These are phyloP conservation scores for Australoheros facetus DNA, from an alignment of 2,797 vertebrate genomes.

Conservation along the genomic window DNA sequence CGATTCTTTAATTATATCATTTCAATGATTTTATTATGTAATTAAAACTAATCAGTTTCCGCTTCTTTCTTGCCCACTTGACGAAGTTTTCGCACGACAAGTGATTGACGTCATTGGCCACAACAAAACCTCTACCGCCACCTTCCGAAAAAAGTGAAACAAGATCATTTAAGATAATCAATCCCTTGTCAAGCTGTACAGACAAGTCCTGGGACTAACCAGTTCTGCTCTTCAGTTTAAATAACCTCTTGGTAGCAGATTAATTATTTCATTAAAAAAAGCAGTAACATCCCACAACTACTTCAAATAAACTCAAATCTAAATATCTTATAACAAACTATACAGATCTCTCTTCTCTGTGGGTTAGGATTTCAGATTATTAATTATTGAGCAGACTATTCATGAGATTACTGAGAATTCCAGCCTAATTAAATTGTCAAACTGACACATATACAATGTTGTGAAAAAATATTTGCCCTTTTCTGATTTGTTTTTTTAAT, in stretches of 20 bases:
- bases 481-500: too few species aligned
- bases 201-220: background rate
- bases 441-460: too few species aligned
- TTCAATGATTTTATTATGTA: constrained; percentile 42
- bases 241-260: background rate
- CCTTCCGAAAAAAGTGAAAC: constrained; percentile 8
- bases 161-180: background rate
- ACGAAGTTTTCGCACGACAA: background rate
- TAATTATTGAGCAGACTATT: too few species aligned
- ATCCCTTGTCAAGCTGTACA: background rate
- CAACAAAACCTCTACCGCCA: constrained; percentile 62
- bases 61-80: background rate
- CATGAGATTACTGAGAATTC: too few species aligned
- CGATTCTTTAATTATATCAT: background rate
- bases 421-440: too few species aligned
- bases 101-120: constrained; percentile 65
- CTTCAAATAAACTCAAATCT: too few species aligned
- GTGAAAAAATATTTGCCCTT: too few species aligned
- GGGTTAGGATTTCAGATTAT: too few species aligned
- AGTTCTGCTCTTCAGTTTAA: background rate
- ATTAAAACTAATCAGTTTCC: fast-evolving
- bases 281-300: background rate
- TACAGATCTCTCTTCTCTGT: too few species aligned
- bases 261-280: background rate
- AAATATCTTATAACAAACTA: too few species aligned